phyloP scores from a whole-genome alignment of 2,113 vertebrate genomes.

The Psilopsiagon aymara region DNA sequence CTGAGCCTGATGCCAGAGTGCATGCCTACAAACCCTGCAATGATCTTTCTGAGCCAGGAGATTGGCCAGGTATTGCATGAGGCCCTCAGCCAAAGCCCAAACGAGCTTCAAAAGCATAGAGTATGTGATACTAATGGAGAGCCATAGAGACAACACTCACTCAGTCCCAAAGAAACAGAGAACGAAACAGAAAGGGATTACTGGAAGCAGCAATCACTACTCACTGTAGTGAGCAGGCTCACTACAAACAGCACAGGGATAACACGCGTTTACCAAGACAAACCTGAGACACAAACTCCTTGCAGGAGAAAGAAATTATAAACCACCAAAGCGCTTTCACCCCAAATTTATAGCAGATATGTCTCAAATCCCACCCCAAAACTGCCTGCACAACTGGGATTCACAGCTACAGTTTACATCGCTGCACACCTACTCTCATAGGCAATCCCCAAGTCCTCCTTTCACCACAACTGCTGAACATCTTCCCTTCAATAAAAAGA shows the following conservation, averaged over 20 bases:
- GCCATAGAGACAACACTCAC: background rate
- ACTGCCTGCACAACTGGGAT: background rate
- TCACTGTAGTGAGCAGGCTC: background rate
- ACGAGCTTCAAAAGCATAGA: background rate
- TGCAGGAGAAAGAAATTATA: background rate
- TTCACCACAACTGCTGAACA: background rate
- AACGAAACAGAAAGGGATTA: background rate
- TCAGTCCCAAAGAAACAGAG: background rate
- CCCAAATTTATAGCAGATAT: background rate
- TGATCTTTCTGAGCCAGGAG: background rate
- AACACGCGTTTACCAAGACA: background rate
- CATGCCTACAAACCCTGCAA: background rate
- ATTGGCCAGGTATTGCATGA: background rate
- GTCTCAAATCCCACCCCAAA: background rate
- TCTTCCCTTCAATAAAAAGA: background rate
- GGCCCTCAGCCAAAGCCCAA: background rate
- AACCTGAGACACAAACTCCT: background rate
- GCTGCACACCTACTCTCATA: background rate
- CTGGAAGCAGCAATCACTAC: background rate
- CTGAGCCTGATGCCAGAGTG: rapidly evolving
- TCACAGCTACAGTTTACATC: background rate
- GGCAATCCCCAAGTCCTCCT: background rate
- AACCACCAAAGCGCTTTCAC: background rate
- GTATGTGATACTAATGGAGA: background rate
- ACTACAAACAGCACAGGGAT: background rate